These are phyloP conservation scores for Temnothorax longispinosus DNA, from an alignment of 1,140 invertebrate species.

Conservation along the genomic window DNA sequence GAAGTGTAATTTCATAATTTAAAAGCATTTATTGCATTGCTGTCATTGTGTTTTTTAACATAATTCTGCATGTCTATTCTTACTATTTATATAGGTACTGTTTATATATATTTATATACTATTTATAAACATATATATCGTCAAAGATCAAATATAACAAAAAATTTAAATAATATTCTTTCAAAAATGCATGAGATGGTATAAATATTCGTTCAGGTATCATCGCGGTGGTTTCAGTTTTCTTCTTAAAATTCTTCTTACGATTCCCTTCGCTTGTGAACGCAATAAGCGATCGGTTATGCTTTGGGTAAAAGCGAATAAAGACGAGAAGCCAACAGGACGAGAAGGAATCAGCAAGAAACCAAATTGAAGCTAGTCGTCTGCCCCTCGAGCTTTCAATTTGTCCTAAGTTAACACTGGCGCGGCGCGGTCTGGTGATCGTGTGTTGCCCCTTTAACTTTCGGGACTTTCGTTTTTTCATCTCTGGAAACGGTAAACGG, in stretches of 20 bases:
- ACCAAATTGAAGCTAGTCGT: constrained; percentile 61
- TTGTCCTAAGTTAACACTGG: constrained; percentile 75
- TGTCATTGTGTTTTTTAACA: not conserved
- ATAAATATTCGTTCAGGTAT: not conserved
- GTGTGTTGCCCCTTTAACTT: constrained; percentile 33
- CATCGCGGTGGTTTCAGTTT: not conserved
- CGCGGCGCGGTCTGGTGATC: constrained; percentile 1
- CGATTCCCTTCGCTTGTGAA: not conserved
- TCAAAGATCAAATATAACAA: not conserved
- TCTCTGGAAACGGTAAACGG: not conserved
- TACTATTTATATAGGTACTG: not conserved
- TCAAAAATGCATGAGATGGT: not conserved
- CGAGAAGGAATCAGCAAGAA: too few species aligned
- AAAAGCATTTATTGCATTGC: not conserved
- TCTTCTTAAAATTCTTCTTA: not conserved
- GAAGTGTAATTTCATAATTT: not conserved
- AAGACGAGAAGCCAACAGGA: not conserved
- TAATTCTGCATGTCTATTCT: not conserved
- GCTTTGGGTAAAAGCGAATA: constrained; percentile 32
- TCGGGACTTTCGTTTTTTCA: constrained; percentile 55
- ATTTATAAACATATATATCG: not conserved
- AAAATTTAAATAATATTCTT: constrained; percentile 18
- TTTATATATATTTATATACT: not conserved
- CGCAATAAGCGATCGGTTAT: constrained; percentile 16
- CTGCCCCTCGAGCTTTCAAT: constrained; percentile 70